Evolutionary conservation across 2,797 vertebrate species (phyloP), one percentile per base, ranked within the genome.

Genomic region (Selene dorsalis): DNA sequence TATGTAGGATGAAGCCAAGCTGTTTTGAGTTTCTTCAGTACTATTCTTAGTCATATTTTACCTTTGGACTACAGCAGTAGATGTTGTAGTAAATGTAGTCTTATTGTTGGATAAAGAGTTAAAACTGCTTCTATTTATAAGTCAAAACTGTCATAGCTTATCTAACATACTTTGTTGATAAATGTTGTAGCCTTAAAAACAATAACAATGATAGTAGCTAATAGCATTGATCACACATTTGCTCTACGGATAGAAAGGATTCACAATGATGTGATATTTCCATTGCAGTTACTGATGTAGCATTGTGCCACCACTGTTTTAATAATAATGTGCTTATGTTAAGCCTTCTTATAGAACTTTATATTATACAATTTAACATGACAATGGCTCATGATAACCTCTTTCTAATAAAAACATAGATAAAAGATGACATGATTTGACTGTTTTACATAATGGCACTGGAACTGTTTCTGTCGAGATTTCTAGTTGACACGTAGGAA

Each of bases 331-430:
- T 90, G 89, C 92, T 90, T 90, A 93, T 89, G 88, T 94, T 94
- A 92, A 93, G 89, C 92, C 93, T 93, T 93, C 93, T 95, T 94
- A 93, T 91, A 94, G 92, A 94, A 91, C 84, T 94, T 93, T 92
- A 90, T 93, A 93, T 86, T 91, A 90, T 87, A 89, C 83, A 91
- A 92, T 88, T 93, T 87, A 93, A 93, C 92, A 93, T 93, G 93
- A 92, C 89, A 89, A 84, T 90, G 84, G 89, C 75, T 93, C 89
- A 93, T 91, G 91, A 80, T 89, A 93, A 90, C 90, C 89, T 85
- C 90, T 95, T 94, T 95, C 93, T 93, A 94, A 95, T 93, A 94
- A 95, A 95, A 93, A 52, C 83, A 89, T 84, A 83, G 38, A 79
- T 88, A 87, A 73, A 86, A 77, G 73, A 57, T 70, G 48, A 75